Evolutionary conservation across 1,140 invertebrate species (phyloP), one percentile per base, ranked within the genome.

Genomic region (Megalopta genalis): DNA sequence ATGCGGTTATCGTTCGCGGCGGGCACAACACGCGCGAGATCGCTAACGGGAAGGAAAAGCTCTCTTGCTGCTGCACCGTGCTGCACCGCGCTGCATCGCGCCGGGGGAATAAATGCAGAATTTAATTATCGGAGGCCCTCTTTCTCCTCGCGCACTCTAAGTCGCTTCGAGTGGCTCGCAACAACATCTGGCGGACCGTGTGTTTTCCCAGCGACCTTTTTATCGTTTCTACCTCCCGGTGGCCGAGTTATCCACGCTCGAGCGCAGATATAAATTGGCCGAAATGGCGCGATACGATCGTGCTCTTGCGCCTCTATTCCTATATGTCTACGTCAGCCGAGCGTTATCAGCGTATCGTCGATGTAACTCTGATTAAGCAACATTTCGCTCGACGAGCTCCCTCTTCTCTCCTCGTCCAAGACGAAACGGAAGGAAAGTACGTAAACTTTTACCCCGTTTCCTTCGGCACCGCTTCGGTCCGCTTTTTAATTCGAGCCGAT

Each of bases 241-340:
- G 39, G 49, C 21, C 21, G 37, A 32, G 49, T 69, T 57, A 67
- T 59, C 57, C 73, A 69, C 66, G 79, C 79, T 77, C 60, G 60
- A 81, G 66, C 21, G 79, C 46, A 59, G 73, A 77, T 77, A 69
- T 70, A 81, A 77, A 81, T 77, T 81, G 59, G 72, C 65, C 78
- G 73, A 80, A 80, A 64, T 59, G 3, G 16, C 49, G 21, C 49
- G 79, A 81, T 81, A 81, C 46, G 16, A 68, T 68, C 73, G 79
- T 6, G 2, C 16, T 49, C 23, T 54, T 59, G 79, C 10, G 0
- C 18, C 49, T 37, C 66, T 67, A 54, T 69, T 80, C 76, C 70
- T 57, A 70, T 23, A 25, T 23, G 60, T 77, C 71, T 32, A 77
- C 66, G 80, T 71, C 75, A 78, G 54, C 10, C 42, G 49, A 8